Evolutionary conservation across 2,113 vertebrate species (phyloP), one percentile per base, ranked within the genome.

Genomic region (Cyanoliseus patagonus): DNA sequence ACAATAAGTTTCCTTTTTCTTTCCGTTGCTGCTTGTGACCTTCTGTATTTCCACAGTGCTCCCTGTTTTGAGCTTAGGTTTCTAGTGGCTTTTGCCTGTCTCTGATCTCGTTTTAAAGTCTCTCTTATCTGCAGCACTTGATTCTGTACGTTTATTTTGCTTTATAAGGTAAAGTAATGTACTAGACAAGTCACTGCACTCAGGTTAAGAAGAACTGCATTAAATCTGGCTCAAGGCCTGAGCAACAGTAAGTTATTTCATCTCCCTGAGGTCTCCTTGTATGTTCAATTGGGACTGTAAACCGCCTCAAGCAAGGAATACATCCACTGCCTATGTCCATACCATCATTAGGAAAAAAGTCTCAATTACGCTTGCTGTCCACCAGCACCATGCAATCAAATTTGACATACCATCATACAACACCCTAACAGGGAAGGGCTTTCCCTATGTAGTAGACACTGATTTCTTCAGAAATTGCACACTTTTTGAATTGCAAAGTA

Each of bases 1-100:
- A 72, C 55, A 67, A 6, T 88, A 28, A 44, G 42, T 81, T 74
- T 62, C 24, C 13, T 31, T 85, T 87, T 96, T 77, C 30, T 83
- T 92, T 72, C 47, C 83, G 24, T 42, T 92, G 64, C 42, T 90
- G 39, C 61, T 86, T 80, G 39, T 95, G 88, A 95, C 83, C 88
- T 86, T 70, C 69, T 78, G 15, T 47, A 86, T 93, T 96, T 93
- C 80, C 35, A 81, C 16, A 0, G 2, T 59, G 49, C n/a, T 90
- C 67, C 14, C 24, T 64, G 31, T 90, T 95, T 88, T 88, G 73
- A 97, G 78, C 68, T 88, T n/a, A 28, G 11, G 66, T 90, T 92
- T 94, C 64, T 86, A 86, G 42, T 61, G 42, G 55, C 8, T 92
- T 93, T 86, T 94, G 10, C 35, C 55, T 81, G n/a, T 53, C 78